A percentile compares a stretch with the other conserved stretches of the same genome.
Conservation (phyloP, 2,113 vertebrate species). For the Spilogale gracilis region DNA sequence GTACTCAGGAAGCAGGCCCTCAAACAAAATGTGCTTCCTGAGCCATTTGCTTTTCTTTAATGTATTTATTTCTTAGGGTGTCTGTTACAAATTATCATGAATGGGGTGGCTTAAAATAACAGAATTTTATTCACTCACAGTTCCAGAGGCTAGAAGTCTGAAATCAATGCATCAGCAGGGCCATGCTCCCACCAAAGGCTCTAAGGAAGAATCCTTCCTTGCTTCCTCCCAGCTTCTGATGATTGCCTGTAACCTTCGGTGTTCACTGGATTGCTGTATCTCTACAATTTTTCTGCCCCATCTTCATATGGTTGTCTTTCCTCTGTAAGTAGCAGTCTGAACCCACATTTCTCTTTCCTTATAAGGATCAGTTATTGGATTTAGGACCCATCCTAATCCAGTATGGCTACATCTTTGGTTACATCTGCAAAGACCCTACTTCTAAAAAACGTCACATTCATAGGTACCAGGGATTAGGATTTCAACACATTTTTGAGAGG, state of each 20-base stretch:
- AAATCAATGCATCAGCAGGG: not conserved
- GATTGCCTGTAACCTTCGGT: fast-evolving
- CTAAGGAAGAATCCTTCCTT: not conserved
- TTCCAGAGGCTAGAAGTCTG: not conserved
- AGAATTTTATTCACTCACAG: not conserved
- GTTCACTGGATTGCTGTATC: not conserved
- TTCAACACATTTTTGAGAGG: not conserved
- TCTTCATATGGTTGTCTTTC: not conserved
- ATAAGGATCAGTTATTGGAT: not conserved
- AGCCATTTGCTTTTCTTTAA: not conserved
- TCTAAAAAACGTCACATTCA: not conserved
- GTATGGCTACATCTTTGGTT: not conserved
- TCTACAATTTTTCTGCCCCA: not conserved
- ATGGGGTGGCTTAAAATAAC: not conserved
- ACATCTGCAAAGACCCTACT: not conserved
- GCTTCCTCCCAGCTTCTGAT: not conserved
- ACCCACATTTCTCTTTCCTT: not conserved
- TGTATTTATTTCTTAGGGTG: not conserved
- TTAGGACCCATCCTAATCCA: not conserved
- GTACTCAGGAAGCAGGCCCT: not conserved
- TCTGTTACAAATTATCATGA: not conserved
- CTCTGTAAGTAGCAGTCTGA: not conserved
- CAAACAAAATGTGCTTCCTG: not conserved
- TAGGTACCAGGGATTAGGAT: not conserved
- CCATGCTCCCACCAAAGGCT: not conserved